A percentile compares a stretch with the other conserved stretches of the same genome.
Evolutionary conservation across 1,140 invertebrate genomes (phyloP).

Genomic region (Eumaeus atala): DNA sequence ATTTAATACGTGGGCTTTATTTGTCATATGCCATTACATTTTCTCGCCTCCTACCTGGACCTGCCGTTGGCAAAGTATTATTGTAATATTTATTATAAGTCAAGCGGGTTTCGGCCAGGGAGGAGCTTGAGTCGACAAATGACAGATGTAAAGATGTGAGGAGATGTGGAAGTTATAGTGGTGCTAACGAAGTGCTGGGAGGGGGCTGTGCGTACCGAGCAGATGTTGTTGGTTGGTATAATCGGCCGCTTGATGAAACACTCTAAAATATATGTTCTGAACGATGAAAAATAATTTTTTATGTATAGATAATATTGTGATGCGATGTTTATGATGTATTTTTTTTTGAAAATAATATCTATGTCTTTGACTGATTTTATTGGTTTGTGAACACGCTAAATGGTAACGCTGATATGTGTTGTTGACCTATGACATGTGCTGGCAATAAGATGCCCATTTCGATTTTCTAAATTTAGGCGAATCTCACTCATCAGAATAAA

Average conservation of each 20-base stretch:
- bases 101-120: too few relatives aligned
- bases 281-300: too few relatives aligned
- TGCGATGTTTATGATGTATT: too few relatives aligned
- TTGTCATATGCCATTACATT: too few relatives aligned
- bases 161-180: slow-evolving; percentile 35
- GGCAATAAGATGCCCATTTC: slow-evolving; percentile 5
- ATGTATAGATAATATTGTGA: too few relatives aligned
- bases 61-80: too few relatives aligned
- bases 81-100: too few relatives aligned
- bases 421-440: slow-evolving; percentile 14
- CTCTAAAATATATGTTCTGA: background rate
- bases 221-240: background rate
- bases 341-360: too few relatives aligned
- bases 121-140: too few relatives aligned
- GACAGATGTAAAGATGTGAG: background rate
- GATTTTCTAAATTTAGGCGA: slow-evolving; percentile 11
- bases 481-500: slow-evolving; percentile 15
- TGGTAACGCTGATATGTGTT: slow-evolving; percentile 42
- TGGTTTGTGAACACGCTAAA: slow-evolving; percentile 39
- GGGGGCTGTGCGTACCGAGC: slow-evolving; percentile 19
- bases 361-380: slow-evolving; percentile 2
- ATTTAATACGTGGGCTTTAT: too few relatives aligned
- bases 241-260: slow-evolving; percentile 3
- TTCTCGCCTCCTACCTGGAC: too few relatives aligned
- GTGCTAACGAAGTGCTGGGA: slow-evolving; percentile 51